Percentiles rank a stretch among this genome's conserved stretches.
phyloP scores from a whole-genome alignment of 2,113 vertebrate genomes.

The Ranitomeya imitator region DNA sequence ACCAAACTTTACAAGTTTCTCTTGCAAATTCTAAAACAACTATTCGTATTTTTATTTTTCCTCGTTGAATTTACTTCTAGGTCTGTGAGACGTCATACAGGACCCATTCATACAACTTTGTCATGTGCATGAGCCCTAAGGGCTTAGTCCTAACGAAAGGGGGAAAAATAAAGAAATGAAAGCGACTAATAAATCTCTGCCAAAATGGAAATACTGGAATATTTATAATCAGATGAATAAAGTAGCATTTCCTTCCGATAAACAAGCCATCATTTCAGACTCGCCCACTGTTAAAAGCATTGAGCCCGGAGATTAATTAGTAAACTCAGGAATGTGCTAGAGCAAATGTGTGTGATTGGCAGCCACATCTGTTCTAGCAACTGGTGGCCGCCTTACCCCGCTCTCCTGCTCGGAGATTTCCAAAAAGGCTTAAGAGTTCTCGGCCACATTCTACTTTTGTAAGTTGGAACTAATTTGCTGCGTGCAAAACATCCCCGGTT shows the following conservation, averaged over 20 bases:
- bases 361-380: conserved; percentile 83
- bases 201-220: neutral
- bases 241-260: conserved; percentile 12
- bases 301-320: conserved; percentile 75
- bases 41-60: too few species aligned
- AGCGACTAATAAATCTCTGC: neutral
- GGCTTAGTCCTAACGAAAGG: neutral
- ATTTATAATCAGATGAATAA: conserved; percentile 9
- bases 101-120: neutral
- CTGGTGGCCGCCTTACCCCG: conserved; percentile 68
- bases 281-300: neutral
- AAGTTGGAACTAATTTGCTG: conserved; percentile 59
- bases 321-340: conserved; percentile 72
- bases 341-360: conserved; percentile 83
- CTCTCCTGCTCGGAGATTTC: conserved; percentile 67
- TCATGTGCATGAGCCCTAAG: neutral
- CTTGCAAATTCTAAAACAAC: too few species aligned
- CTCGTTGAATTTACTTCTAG: neutral
- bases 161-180: neutral
- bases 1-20: too few species aligned
- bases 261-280: conserved; percentile 6
- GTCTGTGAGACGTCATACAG: neutral
- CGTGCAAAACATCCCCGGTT: conserved; percentile 4
- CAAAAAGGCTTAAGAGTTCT: conserved; percentile 71
- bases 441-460: conserved; percentile 65